These are phyloP conservation scores for Eristalis tenax DNA, from an alignment of 2,888 invertebrate genomes.

Conservation along the genomic window DNA sequence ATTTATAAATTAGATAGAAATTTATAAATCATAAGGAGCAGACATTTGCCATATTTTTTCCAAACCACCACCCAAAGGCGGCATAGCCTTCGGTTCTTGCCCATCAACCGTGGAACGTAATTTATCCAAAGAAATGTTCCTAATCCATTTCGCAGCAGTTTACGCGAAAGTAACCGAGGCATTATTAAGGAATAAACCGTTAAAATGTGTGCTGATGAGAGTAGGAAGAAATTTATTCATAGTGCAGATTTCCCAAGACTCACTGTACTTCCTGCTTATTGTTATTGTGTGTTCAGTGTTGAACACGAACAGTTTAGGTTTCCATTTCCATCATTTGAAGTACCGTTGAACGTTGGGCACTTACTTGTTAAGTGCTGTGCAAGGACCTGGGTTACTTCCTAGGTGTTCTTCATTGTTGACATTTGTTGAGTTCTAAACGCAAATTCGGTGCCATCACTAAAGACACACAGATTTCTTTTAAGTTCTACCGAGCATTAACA, in stretches of 20 bases:
- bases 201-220: background rate
- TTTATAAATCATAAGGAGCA: conserved; percentile 34
- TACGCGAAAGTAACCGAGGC: background rate
- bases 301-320: too few species aligned
- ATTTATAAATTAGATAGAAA: too few species aligned
- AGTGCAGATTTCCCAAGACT: background rate
- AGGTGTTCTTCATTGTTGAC: too few species aligned
- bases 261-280: background rate
- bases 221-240: background rate
- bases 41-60: conserved; percentile 15
- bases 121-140: background rate
- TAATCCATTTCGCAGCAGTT: too few species aligned
- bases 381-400: too few species aligned
- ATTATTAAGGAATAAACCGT: conserved; percentile 8
- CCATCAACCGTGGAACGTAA: conserved; percentile 6
- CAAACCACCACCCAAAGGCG: background rate
- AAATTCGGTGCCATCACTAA: too few species aligned
- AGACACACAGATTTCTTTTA: too few species aligned
- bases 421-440: too few species aligned
- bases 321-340: too few species aligned
- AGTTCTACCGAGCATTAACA: too few species aligned
- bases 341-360: too few species aligned
- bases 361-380: too few species aligned
- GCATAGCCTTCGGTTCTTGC: background rate
- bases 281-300: background rate